These are phyloP conservation scores for Sprattus sprattus DNA, from an alignment of 2,113 vertebrate species.

Conservation along the genomic window DNA sequence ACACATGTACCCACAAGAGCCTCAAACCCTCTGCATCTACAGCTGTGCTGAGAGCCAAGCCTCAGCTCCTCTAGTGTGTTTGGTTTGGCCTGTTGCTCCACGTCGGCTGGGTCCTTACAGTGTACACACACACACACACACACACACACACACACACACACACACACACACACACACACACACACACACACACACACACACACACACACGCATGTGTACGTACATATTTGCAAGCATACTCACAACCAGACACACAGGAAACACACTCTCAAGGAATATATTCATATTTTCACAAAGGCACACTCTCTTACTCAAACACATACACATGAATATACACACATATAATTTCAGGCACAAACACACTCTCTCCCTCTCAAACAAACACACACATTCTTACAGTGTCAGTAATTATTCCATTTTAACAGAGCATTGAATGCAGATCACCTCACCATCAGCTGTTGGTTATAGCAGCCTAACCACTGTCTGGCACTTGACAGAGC, in stretches of 20 bases:
- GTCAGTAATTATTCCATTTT: not conserved
- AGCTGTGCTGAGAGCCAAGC: not conserved
- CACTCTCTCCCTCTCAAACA: not conserved
- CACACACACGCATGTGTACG: not conserved
- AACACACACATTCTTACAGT: not conserved
- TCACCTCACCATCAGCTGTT: not conserved
- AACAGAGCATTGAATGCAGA: not conserved
- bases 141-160: slow-evolving; percentile 5
- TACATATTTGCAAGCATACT: too few species aligned
- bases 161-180: not conserved
- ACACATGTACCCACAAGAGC: not conserved
- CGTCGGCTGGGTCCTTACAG: not conserved
- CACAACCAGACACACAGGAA: too few species aligned
- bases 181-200: not conserved
- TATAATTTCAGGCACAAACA: not conserved
- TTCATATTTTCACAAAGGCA: too few species aligned
- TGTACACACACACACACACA: slow-evolving; percentile 1
- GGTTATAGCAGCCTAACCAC: not conserved
- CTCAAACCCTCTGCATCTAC: not conserved
- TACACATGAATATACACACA: not conserved
- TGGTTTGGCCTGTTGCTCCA: not conserved
- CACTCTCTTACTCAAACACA: not conserved
- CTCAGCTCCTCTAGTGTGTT: not conserved
- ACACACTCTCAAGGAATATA: too few species aligned
- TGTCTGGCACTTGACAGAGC: not conserved